phyloP scores from a whole-genome alignment of 2,888 invertebrate species.

The Agriopis marginaria region DNA sequence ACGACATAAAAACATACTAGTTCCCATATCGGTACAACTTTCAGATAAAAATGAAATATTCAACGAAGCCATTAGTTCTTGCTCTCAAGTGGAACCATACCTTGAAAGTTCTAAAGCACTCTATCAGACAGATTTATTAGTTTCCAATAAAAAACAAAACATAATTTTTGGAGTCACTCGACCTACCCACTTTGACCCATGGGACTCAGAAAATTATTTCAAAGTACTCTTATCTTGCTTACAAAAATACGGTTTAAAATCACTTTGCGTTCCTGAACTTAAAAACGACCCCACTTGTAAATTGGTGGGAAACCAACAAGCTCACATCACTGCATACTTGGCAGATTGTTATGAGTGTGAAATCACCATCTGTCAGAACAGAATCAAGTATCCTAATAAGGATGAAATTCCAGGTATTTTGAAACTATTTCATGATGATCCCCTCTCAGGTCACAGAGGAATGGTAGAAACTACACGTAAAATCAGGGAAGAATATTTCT shows the following conservation, averaged over 20 bases:
- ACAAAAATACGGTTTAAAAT: background rate
- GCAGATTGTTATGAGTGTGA: background rate
- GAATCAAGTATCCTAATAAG: background rate
- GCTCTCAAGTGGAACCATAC: background rate
- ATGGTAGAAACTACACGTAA: slow-evolving; percentile 53
- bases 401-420: slow-evolving; percentile 39
- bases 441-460: slow-evolving; percentile 53
- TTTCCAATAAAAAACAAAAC: too few relatives aligned
- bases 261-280: background rate
- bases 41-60: background rate
- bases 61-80: background rate
- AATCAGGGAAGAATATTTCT: slow-evolving; percentile 52
- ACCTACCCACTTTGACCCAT: background rate
- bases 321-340: background rate
- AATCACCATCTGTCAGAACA: slow-evolving; percentile 1
- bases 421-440: slow-evolving; percentile 52
- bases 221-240: background rate
- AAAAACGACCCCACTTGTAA: slow-evolving; percentile 4
- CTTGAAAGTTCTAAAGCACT: background rate
- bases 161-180: background rate
- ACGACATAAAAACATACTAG: slow-evolving; percentile 1
- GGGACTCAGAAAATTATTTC: background rate
- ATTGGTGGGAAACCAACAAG: background rate
- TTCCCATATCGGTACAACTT: background rate
- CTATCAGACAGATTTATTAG: too few relatives aligned